phyloP scores from a whole-genome alignment of 2,113 vertebrate species.

The Naja naja region DNA sequence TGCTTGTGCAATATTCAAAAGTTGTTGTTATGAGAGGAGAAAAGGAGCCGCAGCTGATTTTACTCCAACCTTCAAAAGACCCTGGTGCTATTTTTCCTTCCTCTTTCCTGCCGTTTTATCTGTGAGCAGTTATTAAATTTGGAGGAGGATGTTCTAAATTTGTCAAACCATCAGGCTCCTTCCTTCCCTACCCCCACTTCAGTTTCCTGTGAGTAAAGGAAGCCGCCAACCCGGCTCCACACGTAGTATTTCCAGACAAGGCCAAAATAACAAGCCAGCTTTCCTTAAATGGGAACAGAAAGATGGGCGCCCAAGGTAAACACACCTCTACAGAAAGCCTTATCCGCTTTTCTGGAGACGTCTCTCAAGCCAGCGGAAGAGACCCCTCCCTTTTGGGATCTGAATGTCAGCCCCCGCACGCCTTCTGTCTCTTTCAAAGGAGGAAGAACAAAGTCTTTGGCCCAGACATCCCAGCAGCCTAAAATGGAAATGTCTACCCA shows the following conservation, averaged over 20 bases:
- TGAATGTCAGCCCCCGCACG: background rate
- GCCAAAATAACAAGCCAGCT: background rate
- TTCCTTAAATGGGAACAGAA: background rate
- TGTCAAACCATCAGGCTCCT: conserved; percentile 31
- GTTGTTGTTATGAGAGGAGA: conserved; percentile 9
- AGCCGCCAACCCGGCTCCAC: conserved; percentile 78
- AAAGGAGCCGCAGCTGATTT: conserved; percentile 19
- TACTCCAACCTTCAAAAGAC: conserved; percentile 33
- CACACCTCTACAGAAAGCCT: background rate
- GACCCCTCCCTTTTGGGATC: background rate
- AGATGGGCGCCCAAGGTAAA: background rate
- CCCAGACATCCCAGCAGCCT: background rate
- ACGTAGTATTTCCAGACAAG: background rate
- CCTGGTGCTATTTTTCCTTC: conserved; percentile 40
- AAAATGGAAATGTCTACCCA: background rate
- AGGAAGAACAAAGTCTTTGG: background rate
- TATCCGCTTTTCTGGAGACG: background rate
- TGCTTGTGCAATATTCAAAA: conserved; percentile 40
- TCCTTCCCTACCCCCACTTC: conserved; percentile 42
- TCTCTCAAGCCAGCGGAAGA: background rate
- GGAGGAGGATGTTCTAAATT: conserved; percentile 73
- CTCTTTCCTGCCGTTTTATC: conserved; percentile 47
- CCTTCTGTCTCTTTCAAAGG: background rate
- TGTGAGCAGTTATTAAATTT: conserved; percentile 58
- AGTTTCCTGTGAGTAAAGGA: conserved; percentile 76